These are phyloP conservation scores for Conomelus anceps DNA, from an alignment of 2,888 invertebrate species.

Conservation along the genomic window DNA sequence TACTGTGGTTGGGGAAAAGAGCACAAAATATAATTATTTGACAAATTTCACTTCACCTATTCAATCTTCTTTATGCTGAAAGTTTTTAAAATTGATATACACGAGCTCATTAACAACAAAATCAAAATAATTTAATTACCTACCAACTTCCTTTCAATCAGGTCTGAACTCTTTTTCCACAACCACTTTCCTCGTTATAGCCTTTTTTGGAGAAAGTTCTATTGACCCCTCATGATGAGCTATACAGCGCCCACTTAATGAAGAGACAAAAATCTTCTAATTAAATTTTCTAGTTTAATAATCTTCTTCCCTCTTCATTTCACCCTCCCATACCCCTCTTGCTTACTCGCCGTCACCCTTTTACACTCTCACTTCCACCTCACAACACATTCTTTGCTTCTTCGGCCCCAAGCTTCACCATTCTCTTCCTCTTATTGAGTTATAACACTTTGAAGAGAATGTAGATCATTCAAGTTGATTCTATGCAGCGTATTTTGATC, in stretches of 20 bases:
- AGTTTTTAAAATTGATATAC: not conserved
- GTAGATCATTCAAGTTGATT: not conserved
- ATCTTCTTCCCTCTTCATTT: not conserved
- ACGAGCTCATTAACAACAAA: not conserved
- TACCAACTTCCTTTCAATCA: not conserved
- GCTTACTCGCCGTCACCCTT: not conserved
- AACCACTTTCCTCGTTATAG: not conserved
- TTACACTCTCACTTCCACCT: not conserved
- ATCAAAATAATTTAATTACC: not conserved
- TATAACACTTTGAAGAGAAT: not conserved
- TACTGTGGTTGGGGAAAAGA: too few relatives aligned
- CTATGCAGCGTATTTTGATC: not conserved
- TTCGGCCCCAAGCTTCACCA: not conserved
- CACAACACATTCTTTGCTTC: not conserved
- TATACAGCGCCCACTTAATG: not conserved
- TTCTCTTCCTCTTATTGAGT: not conserved
- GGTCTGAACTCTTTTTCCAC: not conserved
- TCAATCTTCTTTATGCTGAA: not conserved
- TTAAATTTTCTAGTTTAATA: not conserved
- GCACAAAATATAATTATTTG: too few relatives aligned
- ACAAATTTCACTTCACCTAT: not conserved
- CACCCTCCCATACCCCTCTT: not conserved
- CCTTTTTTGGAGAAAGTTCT: not conserved
- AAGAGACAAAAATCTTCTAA: not conserved
- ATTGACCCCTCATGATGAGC: not conserved